Base-by-base conservation (phyloP, 2,888 invertebrate genomes). In the Monochamus alternatus region DNA sequence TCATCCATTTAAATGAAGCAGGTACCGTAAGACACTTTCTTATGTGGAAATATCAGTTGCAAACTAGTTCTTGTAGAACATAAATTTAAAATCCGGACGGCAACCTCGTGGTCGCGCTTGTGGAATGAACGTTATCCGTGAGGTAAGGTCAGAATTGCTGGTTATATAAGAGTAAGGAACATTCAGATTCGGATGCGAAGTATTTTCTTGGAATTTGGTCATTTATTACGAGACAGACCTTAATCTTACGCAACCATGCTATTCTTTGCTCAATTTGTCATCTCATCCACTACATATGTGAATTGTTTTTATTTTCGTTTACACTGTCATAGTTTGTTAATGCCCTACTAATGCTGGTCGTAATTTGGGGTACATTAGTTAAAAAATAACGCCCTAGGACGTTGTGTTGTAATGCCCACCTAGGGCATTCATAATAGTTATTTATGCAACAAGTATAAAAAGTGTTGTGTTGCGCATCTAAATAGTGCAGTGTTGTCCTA, bases 21-120 rank as follows among this genome's bases (percentile, higher is more conserved):
- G 52, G 31, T 14, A 59, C 38, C 60, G 71, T 76, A 70, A 65
- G 64, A 73, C 73, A 76, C 76, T 76, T 73, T 73, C 70, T 62
- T 73, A 59, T 66, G 73, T 65, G 43, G 60, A 73, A 73, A 75
- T 47, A 44, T 63, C 70, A 60, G 43, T 22, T 68, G 65, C 32
- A 68, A 73, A 72, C 73, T 68, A 75, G 72, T 75, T 68, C 55
- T 73, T 30, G 63, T 44, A 38, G 64, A 51, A 62, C 62, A 64
- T 62, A 63, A 65, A 64, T 65, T 65, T 70, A 47, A 74, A 74
- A 65, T 70, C 65, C 55, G 64, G 55, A 62, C 59, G 59, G 64
- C 47, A 58, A 69, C 32, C 63, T 62, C 43, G 63, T 73, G 22
- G 59, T 47, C 55, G 63, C 44, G 47, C 55, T 64, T 38, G 30